A percentile compares a stretch with the other conserved stretches of the same genome.
phyloP scores from a whole-genome alignment of 2,888 invertebrate species.

The Sinohyriopsis cumingii region DNA sequence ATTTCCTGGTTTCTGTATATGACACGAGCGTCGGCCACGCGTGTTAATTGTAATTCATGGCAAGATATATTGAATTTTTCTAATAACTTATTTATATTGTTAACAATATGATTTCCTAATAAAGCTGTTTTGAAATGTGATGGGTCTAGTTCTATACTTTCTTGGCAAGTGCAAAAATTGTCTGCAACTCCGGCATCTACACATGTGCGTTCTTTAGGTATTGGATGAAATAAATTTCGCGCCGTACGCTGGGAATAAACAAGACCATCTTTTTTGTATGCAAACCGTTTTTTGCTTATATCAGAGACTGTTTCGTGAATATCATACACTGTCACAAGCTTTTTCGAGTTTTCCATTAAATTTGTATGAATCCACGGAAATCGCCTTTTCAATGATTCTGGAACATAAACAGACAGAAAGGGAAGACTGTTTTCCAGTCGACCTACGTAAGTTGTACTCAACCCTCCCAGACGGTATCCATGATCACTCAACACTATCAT shows the following conservation, averaged over 20 bases:
- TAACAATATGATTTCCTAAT: conserved; percentile 78
- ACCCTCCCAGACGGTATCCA: conserved; percentile 73
- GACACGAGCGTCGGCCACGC: too few species aligned
- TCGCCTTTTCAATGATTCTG: conserved; percentile 80
- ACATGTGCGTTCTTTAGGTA: conserved; percentile 84
- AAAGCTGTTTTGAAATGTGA: conserved; percentile 76
- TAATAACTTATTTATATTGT: conserved; percentile 80
- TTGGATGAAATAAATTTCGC: conserved; percentile 82
- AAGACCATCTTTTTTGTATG: conserved; percentile 3
- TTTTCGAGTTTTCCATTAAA: conserved; percentile 78
- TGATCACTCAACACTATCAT: conserved; percentile 84
- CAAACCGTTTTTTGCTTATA: conserved; percentile 69
- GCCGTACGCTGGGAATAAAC: conserved; percentile 15
- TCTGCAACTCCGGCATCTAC: conserved; percentile 83
- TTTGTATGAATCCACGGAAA: conserved; percentile 79
- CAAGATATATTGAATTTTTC: conserved; percentile 41
- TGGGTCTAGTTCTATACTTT: conserved; percentile 76
- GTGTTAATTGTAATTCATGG: too few species aligned
- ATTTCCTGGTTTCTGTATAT: not conserved
- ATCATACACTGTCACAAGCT: conserved; percentile 87
- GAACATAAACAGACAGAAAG: conserved; percentile 82
- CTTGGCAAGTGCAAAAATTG: conserved; percentile 92
- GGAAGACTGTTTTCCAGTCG: conserved; percentile 89
- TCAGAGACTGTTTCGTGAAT: conserved; percentile 85
- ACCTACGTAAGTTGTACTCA: conserved; percentile 79